Evolutionary conservation across 1,140 invertebrate genomes (phyloP).

Genomic region (Drosophila prosaltans): DNA sequence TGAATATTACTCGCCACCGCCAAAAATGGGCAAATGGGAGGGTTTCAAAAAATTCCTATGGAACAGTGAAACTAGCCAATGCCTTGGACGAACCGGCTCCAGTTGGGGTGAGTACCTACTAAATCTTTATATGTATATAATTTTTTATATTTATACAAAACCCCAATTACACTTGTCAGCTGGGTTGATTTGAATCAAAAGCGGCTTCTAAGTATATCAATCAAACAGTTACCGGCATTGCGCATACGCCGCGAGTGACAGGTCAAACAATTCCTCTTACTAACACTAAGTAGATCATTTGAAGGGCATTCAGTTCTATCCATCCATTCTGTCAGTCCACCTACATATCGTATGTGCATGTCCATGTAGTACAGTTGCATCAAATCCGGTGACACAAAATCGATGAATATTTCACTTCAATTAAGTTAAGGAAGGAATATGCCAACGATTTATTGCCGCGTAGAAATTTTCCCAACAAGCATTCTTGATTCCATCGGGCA

Average conservation of each 20-base stretch:
- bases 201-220: constrained; percentile 14
- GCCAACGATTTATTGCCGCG: too few species aligned
- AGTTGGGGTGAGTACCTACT: constrained; percentile 92
- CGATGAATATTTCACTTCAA: not conserved
- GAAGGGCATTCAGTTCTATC: not conserved
- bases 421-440: not conserved
- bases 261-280: not conserved
- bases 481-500: too few species aligned
- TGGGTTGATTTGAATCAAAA: not conserved
- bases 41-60: constrained; percentile 92
- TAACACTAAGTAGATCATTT: constrained; percentile 8
- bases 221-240: constrained; percentile 23
- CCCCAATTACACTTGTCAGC: not conserved
- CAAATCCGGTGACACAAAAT: not conserved
- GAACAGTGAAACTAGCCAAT: constrained; percentile 94
- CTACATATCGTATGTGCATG: not conserved
- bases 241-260: constrained; percentile 38
- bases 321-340: not conserved
- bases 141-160: not conserved
- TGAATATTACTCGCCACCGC: constrained; percentile 90
- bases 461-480: too few species aligned
- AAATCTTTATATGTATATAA: too few species aligned
- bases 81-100: constrained; percentile 92
- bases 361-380: not conserved
- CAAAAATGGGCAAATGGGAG: constrained; percentile 93